Evolutionary conservation across 2,113 vertebrate species (phyloP).

Genomic region (Ardeotis arabs): DNA sequence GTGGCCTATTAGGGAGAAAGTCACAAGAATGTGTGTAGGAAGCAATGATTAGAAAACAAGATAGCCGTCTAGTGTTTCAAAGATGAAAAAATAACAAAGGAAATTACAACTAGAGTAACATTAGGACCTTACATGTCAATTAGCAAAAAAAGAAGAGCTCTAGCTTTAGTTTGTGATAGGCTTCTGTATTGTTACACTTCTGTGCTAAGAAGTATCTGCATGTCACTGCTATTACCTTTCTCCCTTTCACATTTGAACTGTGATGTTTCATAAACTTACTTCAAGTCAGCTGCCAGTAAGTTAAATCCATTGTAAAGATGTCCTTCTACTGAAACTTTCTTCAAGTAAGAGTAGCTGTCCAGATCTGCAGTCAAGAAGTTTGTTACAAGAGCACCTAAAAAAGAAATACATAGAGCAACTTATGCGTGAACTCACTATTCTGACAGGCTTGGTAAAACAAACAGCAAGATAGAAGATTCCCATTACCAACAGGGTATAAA

Average conservation of each 20-base stretch:
- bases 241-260: not conserved
- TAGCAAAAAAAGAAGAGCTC: not conserved
- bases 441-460: not conserved
- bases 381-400: conserved; percentile 87
- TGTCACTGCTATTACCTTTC: not conserved
- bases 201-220: not conserved
- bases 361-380: conserved; percentile 88
- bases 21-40: not conserved
- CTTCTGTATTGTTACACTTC: not conserved
- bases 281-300: conserved; percentile 93
- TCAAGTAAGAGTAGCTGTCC: conserved; percentile 92
- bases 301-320: conserved; percentile 97
- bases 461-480: not conserved
- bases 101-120: not conserved
- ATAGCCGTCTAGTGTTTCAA: not conserved
- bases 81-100: not conserved
- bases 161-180: not conserved
- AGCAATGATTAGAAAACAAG: not conserved
- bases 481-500: not conserved
- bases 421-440: not conserved
- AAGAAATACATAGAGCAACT: conserved; percentile 4
- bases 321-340: conserved; percentile 88
- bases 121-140: not conserved
- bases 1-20: not conserved
- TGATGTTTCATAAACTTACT: conserved; percentile 75